Base-by-base conservation (phyloP, 2,888 invertebrate species). In the Lepetodrilus schrolli region DNA sequence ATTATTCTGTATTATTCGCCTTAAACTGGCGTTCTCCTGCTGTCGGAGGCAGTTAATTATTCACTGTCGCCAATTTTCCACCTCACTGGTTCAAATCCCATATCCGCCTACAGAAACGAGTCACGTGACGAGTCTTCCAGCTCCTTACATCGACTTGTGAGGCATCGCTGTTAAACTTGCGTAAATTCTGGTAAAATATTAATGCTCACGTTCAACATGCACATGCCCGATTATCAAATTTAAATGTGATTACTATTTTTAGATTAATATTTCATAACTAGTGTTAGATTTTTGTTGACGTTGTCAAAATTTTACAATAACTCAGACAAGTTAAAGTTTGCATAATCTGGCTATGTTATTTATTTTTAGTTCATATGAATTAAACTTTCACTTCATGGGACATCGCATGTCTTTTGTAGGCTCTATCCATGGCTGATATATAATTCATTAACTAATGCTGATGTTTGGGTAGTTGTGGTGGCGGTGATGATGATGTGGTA, bases 31-130 rank as follows among this genome's bases (percentile, higher is more conserved):
- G 58, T 30, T 58, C 58, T 30, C 58, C 58, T 58, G 58, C 58
- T 58, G 58, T 7, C 58, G 58, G 26, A 34, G 58, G 30, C 30
- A 58, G 26, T 58, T 58, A 58, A 58, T 58, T 58, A 58, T 58
- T 58, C 58, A 58, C 23, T 34, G 30, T 58, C 58, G 34, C 58
- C 58, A 58, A 58, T 58, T 58, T 58, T 58, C 58, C 58, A 58
- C 58, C 30, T 17, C 30, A 58, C 17, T 58, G 58, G 30, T 1
- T 30, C 7, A 26, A 23, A 13, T 30, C 30, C 58, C 58, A 30
- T 58, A 58, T 58, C 58, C 58, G 58, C 58, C 58, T 23, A 30
- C 26, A 13, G 30, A 30, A 58, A 58, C 8, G n/a, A 17, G 58
- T 58, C 58, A 58, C 58, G 58, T 58, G 58, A 58, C 58, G 7